These are phyloP conservation scores for Camelus dromedarius DNA, from an alignment of 2,113 vertebrate genomes.

Conservation along the genomic window DNA sequence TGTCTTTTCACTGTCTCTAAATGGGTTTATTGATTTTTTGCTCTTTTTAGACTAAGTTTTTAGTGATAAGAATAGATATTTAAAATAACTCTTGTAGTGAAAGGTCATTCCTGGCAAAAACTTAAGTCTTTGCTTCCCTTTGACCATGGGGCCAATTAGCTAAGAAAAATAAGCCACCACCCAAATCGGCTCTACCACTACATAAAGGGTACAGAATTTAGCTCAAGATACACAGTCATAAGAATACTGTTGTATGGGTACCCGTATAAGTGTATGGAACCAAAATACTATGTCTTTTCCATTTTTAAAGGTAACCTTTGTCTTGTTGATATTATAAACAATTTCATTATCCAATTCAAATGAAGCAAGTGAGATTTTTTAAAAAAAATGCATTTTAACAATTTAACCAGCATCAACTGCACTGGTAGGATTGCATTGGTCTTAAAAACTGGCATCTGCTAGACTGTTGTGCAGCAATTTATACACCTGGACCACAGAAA, in stretches of 20 bases:
- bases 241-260: not conserved
- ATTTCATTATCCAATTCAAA: not conserved
- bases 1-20: not conserved
- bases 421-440: not conserved
- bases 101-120: not conserved
- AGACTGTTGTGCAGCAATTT: not conserved
- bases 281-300: not conserved
- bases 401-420: not conserved
- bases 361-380: not conserved
- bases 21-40: constrained; percentile 7
- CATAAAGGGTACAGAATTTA: not conserved
- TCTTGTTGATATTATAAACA: not conserved
- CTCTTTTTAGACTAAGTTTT: not conserved
- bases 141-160: not conserved
- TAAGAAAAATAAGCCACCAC: not conserved
- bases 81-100: constrained; percentile 34
- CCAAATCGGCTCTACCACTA: not conserved
- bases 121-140: not conserved
- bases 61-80: constrained; percentile 18
- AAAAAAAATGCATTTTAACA: not conserved
- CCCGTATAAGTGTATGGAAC: fast-evolving
- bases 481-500: not conserved
- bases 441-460: not conserved
- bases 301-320: not conserved
- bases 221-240: not conserved